Evolutionary conservation across 2,113 vertebrate genomes (phyloP).

Genomic region (Mirza zaza): DNA sequence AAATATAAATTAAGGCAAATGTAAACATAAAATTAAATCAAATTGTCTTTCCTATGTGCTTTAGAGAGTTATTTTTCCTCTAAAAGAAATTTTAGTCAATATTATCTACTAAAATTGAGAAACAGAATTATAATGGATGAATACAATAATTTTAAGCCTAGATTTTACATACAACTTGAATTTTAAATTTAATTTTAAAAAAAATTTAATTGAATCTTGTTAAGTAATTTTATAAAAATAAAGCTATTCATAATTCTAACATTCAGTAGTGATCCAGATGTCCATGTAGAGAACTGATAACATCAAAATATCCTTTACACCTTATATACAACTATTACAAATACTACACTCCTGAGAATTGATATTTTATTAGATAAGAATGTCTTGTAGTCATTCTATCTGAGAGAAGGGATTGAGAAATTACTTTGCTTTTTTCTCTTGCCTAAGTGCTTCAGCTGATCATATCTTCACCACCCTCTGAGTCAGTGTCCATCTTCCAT

Average conservation of each 20-base stretch:
- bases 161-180: not conserved
- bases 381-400: not conserved
- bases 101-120: not conserved
- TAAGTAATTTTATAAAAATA: not conserved
- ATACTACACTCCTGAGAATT: not conserved
- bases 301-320: not conserved
- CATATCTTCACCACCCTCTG: not conserved
- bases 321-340: not conserved
- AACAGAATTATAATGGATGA: not conserved
- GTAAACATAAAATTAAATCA: not conserved
- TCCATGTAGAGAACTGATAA: not conserved
- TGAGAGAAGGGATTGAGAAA: not conserved
- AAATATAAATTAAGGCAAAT: not conserved
- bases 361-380: not conserved
- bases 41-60: not conserved
- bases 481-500: not conserved
- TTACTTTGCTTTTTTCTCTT: not conserved
- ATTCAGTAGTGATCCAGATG: not conserved
- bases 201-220: not conserved
- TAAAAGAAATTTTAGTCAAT: not conserved
- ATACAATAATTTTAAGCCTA: not conserved
- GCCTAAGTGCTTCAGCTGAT: not conserved
- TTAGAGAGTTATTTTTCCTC: not conserved
- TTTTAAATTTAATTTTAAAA: slow-evolving; percentile 12
- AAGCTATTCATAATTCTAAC: not conserved